Conservation (phyloP, 2,113 vertebrate species). For the Ondatra zibethicus region DNA sequence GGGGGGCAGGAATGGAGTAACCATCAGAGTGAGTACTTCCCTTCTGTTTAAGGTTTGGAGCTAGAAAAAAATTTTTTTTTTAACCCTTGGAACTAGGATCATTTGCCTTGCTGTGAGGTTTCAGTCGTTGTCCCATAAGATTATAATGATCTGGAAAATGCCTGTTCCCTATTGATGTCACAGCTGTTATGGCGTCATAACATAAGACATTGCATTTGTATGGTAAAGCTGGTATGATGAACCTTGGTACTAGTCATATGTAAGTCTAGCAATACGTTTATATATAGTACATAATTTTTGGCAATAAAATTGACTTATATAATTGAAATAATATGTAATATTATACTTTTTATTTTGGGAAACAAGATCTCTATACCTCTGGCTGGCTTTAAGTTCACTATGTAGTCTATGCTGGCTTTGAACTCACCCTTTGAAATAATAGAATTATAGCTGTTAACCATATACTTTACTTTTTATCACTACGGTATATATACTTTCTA, state of each 20-base stretch:
- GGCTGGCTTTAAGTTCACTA: neutral
- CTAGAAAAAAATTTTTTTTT: neutral
- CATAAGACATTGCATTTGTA: neutral
- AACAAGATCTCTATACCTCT: neutral
- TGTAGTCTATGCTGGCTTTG: neutral
- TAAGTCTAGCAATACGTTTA: neutral
- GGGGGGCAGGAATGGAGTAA: too few species aligned
- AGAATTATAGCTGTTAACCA: neutral
- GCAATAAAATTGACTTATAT: neutral
- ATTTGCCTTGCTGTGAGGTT: neutral
- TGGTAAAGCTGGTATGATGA: neutral
- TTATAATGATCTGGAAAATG: neutral
- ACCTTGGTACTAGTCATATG: neutral
- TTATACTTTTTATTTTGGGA: neutral
- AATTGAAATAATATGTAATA: neutral
- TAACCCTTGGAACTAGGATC: neutral
- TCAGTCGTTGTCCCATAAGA: neutral
- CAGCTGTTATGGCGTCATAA: neutral
- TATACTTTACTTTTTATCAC: neutral
- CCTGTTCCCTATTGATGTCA: neutral
- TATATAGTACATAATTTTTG: neutral
- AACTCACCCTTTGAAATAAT: neutral
- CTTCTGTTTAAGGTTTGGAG: neutral
- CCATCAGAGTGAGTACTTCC: neutral
- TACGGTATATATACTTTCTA: neutral